Evolutionary conservation across 2,888 invertebrate species (phyloP).

Genomic region (Agriopis marginaria): DNA sequence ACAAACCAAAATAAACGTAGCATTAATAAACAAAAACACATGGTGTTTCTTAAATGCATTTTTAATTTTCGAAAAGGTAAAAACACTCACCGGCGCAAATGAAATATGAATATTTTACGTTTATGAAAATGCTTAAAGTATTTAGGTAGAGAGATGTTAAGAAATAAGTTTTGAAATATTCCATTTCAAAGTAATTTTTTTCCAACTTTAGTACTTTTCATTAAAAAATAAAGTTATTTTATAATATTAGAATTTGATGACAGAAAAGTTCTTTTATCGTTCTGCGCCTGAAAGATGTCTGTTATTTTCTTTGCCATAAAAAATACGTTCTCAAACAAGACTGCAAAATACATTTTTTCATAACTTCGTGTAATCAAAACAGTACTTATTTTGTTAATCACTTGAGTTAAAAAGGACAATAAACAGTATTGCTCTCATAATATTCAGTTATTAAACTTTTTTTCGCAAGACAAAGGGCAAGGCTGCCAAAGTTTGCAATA

Average conservation of each 20-base stretch:
- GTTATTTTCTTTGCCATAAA: conserved; percentile 6
- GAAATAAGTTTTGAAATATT: background rate
- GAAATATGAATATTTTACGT: background rate
- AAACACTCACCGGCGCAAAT: background rate
- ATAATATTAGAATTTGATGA: conserved; percentile 25
- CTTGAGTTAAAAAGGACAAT: conserved; percentile 31
- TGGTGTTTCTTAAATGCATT: background rate
- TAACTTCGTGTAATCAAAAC: conserved; percentile 10
- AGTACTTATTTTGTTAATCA: conserved; percentile 19
- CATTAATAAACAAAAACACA: background rate
- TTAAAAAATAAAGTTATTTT: background rate
- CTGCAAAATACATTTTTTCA: conserved; percentile 3
- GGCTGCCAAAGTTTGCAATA: conserved; percentile 55
- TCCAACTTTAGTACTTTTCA: background rate
- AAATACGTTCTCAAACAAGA: conserved; percentile 5
- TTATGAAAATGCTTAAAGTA: background rate
- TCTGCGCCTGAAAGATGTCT: conserved; percentile 3
- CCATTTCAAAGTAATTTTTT: background rate
- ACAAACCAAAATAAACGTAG: background rate
- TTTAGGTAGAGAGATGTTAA: background rate
- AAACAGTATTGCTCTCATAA: conserved; percentile 37
- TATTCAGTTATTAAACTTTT: conserved; percentile 58
- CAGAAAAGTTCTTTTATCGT: conserved; percentile 2
- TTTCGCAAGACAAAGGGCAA: conserved; percentile 54
- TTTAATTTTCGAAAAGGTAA: background rate